Evolutionary conservation across 2,888 invertebrate species (phyloP), one percentile per base, ranked within the genome.

Genomic region (Esperia sulphurella): DNA sequence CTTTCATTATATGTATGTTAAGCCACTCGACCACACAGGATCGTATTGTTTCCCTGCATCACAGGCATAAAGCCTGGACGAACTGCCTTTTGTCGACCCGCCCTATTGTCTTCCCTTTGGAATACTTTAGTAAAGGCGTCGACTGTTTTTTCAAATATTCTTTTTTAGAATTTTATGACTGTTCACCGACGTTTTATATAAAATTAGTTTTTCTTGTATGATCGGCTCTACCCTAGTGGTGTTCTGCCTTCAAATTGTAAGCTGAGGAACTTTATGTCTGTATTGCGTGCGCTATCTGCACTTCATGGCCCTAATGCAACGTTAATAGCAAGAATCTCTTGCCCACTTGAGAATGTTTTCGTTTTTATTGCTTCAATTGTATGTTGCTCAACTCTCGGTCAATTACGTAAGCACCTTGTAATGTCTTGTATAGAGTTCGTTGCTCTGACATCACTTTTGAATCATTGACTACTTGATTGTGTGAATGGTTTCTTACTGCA

Each of bases 341-440:
- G 70, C 61, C 75, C 74, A 78, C 76, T 81, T 77, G 74, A 71
- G 65, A 71, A 68, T 73, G 75, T 77, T 83, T 81, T 76, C 75
- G 69, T 77, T 75, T 83, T 79, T 78, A 84, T 86, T 80, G 79
- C 73, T 63, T 78, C 84, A 82, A 87, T 84, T 84, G 83, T 79
- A 74, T 76, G 77, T 82, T 80, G 79, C 78, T 77, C 77, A 76
- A 81, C 76, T 72, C 70, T 68, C 61, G 64, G 71, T 60, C 58
- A 61, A 63, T 80, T 79, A 75, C 82, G 79, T 82, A 79, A 81
- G 69, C 75, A 68, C 59, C 71, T 74, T 70, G 68, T 79, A 74
- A 75, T 75, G 71, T 70, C 63, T 67, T 70, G 65, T 69, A 70
- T 66, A 58, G 70, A 73, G 82, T 82, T 81, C 79, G 72, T 71